Conservation (phyloP, 2,888 invertebrate genomes). For the Isotomurus palustris region DNA sequence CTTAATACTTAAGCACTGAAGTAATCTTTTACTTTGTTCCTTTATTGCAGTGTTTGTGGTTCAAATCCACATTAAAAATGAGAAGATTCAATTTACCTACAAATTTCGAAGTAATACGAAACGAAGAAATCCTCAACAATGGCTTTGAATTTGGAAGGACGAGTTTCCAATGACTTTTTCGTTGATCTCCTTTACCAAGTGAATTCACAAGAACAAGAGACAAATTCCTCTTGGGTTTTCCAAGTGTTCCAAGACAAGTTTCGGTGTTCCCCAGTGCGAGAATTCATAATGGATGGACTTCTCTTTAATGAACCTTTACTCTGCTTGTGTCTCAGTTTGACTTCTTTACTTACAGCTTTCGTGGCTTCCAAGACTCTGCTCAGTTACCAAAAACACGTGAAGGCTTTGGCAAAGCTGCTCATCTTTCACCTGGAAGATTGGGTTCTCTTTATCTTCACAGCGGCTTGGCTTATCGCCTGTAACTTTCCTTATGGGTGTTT, state of each 20-base stretch:
- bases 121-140: too few species aligned
- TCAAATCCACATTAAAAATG: not conserved
- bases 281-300: not conserved
- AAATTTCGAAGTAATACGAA: too few species aligned
- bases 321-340: not conserved
- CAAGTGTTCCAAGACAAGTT: too few species aligned
- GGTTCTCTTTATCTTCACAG: constrained; percentile 38
- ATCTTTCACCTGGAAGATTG: constrained; percentile 25
- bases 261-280: too few species aligned
- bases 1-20: too few species aligned
- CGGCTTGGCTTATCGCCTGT: constrained; percentile 28
- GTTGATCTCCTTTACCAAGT: too few species aligned
- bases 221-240: too few species aligned
- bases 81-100: too few species aligned
- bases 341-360: not conserved
- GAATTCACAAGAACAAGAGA: too few species aligned
- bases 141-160: too few species aligned
- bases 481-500: constrained; percentile 28
- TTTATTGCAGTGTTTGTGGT: not conserved
- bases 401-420: not conserved
- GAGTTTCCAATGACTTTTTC: too few species aligned
- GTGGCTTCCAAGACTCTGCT: not conserved
- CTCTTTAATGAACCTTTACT: not conserved
- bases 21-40: not conserved
- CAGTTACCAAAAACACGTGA: not conserved